Percentiles rank a stretch among this genome's conserved stretches.
These are phyloP conservation scores for Orgyia antiqua DNA, from an alignment of 2,888 invertebrate species.

Conservation along the genomic window DNA sequence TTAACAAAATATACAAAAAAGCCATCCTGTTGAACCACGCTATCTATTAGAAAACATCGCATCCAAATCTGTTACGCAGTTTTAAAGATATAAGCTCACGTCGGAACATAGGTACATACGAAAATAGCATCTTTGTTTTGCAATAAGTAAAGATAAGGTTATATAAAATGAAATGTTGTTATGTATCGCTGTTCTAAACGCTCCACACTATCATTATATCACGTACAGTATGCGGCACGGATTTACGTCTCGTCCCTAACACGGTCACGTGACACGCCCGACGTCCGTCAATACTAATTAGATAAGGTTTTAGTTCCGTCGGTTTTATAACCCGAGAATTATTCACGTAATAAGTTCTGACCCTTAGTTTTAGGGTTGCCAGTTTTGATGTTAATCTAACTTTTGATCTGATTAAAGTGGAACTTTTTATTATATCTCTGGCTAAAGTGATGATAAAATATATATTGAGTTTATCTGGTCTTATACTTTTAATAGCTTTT, in stretches of 20 bases:
- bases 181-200: slow-evolving; percentile 8
- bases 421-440: slow-evolving; percentile 32
- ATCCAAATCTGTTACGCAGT: too few species aligned
- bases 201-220: slow-evolving; percentile 20
- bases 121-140: too few species aligned
- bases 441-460: slow-evolving; percentile 6
- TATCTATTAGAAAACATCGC: too few species aligned
- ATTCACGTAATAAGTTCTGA: slow-evolving; percentile 37
- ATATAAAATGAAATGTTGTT: too few species aligned
- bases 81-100: too few species aligned
- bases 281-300: slow-evolving; percentile 43
- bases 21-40: too few species aligned
- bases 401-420: slow-evolving; percentile 35
- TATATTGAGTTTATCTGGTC: too few species aligned
- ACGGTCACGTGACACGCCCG: slow-evolving; percentile 21
- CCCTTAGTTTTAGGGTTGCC: slow-evolving; percentile 33
- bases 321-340: slow-evolving; percentile 39
- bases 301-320: slow-evolving; percentile 35
- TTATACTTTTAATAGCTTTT: too few species aligned
- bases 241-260: slow-evolving; percentile 31
- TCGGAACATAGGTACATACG: too few species aligned
- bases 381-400: slow-evolving; percentile 45
- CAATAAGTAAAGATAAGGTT: too few species aligned
- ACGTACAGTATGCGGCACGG: slow-evolving; percentile 31
- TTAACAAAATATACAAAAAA: too few species aligned